Percentiles rank a stretch among this genome's conserved stretches.
Evolutionary conservation across 2,888 invertebrate genomes (phyloP).

Genomic region (Hyposoter dolosus): DNA sequence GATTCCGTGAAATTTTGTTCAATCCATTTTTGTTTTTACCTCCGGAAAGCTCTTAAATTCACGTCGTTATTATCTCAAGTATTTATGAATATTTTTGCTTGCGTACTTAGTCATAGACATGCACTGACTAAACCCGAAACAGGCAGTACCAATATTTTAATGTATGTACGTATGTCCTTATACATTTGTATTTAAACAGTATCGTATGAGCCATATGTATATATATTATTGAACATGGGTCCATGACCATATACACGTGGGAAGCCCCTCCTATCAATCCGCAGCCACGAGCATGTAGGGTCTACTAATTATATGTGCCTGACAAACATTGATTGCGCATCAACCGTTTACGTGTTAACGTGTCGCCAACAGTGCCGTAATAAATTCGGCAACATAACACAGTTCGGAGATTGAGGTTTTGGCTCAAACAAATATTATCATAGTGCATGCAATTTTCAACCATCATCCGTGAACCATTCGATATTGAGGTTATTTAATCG

Average conservation of each 20-base stretch:
- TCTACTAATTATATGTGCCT: conserved; percentile 68
- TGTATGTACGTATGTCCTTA: not conserved
- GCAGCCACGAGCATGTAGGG: conserved; percentile 46
- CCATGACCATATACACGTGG: not conserved
- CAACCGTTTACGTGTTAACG: conserved; percentile 55
- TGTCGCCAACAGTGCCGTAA: conserved; percentile 22
- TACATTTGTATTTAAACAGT: not conserved
- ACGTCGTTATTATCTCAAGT: not conserved
- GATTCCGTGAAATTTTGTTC: too few species aligned
- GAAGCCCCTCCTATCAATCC: conserved; percentile 35
- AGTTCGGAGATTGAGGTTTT: not conserved
- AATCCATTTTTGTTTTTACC: too few species aligned
- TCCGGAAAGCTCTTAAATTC: too few species aligned
- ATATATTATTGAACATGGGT: conserved; percentile 2
- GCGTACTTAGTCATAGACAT: not conserved
- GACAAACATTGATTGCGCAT: conserved; percentile 66
- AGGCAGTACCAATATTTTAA: not conserved
- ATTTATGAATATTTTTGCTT: not conserved
- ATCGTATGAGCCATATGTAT: not conserved
- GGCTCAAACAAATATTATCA: conserved; percentile 14
- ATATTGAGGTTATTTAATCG: conserved; percentile 4
- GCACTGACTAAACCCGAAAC: not conserved
- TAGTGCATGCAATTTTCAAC: conserved; percentile 25
- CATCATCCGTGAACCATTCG: conserved; percentile 7
- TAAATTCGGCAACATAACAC: conserved; percentile 52